Percentiles rank a stretch among this genome's conserved stretches.
Conservation (phyloP, 2,113 vertebrate genomes). For the Capreolus pygargus region DNA sequence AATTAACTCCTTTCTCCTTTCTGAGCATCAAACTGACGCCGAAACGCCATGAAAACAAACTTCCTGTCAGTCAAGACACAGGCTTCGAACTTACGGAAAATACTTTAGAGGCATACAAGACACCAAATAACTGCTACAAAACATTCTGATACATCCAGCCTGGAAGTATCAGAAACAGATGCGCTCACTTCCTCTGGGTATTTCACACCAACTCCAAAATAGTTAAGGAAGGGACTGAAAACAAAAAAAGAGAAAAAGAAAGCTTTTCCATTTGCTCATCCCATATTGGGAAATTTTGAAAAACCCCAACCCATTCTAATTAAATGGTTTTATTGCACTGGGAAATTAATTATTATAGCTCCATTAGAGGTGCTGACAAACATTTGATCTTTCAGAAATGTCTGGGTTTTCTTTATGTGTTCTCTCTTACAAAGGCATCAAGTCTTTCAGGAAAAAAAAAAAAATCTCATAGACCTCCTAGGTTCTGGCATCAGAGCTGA, state of each 20-base stretch:
- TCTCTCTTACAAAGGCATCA: constrained; percentile 28
- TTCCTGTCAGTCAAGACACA: constrained; percentile 46
- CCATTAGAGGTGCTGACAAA: constrained; percentile 40
- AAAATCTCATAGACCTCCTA: background rate
- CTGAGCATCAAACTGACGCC: background rate
- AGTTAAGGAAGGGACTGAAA: constrained; percentile 32
- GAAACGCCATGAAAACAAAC: constrained; percentile 34
- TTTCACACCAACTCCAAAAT: constrained; percentile 48
- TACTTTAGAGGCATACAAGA: constrained; percentile 47
- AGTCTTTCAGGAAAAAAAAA: background rate
- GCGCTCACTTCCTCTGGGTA: constrained; percentile 59
- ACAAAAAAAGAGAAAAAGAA: background rate
- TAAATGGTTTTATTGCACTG: background rate
- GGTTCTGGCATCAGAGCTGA: background rate
- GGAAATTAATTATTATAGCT: constrained; percentile 52
- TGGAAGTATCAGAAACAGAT: constrained; percentile 71
- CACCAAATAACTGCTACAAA: constrained; percentile 68
- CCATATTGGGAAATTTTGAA: constrained; percentile 35
- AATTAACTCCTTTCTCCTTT: background rate
- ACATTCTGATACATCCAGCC: constrained; percentile 54
- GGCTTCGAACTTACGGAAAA: constrained; percentile 47
- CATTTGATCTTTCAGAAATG: constrained; percentile 26
- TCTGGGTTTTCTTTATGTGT: background rate
- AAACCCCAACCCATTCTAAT: constrained; percentile 42
- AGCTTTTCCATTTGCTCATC: constrained; percentile 58